phyloP scores from a whole-genome alignment of 2,113 vertebrate genomes.

The Hylia prasina region DNA sequence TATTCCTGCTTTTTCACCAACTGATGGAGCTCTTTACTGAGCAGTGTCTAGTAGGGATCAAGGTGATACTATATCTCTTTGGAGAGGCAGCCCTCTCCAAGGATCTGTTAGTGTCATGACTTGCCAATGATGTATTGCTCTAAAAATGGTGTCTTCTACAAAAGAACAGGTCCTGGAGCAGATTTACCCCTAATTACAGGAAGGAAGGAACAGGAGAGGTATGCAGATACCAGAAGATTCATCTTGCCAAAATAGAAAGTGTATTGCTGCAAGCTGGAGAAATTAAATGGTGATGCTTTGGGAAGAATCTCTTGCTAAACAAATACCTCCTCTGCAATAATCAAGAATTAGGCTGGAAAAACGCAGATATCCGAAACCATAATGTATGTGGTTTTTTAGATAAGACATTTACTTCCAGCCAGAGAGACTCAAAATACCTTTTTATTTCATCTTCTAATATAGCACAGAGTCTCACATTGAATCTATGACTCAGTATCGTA shows the following conservation, averaged over 20 bases:
- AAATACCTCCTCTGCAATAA: slow-evolving; percentile 1
- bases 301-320: slow-evolving; percentile 1
- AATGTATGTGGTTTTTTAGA: slow-evolving; percentile 17
- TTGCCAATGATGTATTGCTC: slow-evolving; percentile 68
- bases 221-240: slow-evolving; percentile 60
- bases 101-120: slow-evolving; percentile 59
- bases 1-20: not conserved
- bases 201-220: slow-evolving; percentile 33
- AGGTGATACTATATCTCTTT: not conserved
- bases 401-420: slow-evolving; percentile 26
- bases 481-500: slow-evolving; percentile 25
- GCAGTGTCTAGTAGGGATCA: not conserved
- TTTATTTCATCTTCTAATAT: slow-evolving; percentile 28
- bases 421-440: slow-evolving; percentile 43
- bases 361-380: slow-evolving; percentile 42
- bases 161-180: slow-evolving; percentile 65
- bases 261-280: not conserved
- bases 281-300: slow-evolving; percentile 30
- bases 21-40: slow-evolving; percentile 44
- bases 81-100: not conserved
- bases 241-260: slow-evolving; percentile 55
- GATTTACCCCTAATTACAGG: slow-evolving; percentile 71
- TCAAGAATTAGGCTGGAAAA: not conserved
- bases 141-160: slow-evolving; percentile 60
- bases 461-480: not conserved